Evolutionary conservation across 2,888 invertebrate genomes (phyloP), one percentile per base, ranked within the genome.

Genomic region (Harpalus rufipes): DNA sequence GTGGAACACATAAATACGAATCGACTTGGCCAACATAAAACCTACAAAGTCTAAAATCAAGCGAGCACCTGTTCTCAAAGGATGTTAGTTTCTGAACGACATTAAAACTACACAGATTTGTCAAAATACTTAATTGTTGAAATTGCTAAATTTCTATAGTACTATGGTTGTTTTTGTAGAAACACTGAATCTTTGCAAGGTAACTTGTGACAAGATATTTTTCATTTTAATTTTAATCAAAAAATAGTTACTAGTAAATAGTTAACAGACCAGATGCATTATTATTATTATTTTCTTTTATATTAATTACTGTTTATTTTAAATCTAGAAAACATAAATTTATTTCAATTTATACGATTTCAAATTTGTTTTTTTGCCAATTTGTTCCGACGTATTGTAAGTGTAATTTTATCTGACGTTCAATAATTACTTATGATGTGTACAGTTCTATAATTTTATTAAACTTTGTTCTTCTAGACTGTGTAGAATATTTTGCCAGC

Each of bases 1-100:
- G 16, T 59, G 25, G 63, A 63, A 25, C 63, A 18, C 18, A 63
- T 63, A 61, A 61, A 63, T 63, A 63, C 12, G 18, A 12, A 25
- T 63, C 12, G 63, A 61, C 63, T 14, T 63, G 59, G 59, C 25
- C 12, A 14, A 61, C n/a, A 5, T 16, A 61, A 61, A 61, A 61
- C 7, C n/a, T 61, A 61, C 61, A 61, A 61, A 16, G 44, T 12
- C 10, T 8, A 51, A 51, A 51, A 51, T 51, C 8, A 8, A 12
- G 12, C 44, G 10, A 16, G 63, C 25, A 25, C 63, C 63, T 51
- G 44, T 51, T 51, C 12, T 10, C 44, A 8, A 12, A 51, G 2
- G 8, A 8, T 51, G 44, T 51, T 32, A 5, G 32, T 32, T 32
- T 32, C 5, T 32, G 32, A 5, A 32, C 5, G 5, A 32, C 32